Conservation (phyloP, 2,888 invertebrate species). For the Myopa testacea region DNA sequence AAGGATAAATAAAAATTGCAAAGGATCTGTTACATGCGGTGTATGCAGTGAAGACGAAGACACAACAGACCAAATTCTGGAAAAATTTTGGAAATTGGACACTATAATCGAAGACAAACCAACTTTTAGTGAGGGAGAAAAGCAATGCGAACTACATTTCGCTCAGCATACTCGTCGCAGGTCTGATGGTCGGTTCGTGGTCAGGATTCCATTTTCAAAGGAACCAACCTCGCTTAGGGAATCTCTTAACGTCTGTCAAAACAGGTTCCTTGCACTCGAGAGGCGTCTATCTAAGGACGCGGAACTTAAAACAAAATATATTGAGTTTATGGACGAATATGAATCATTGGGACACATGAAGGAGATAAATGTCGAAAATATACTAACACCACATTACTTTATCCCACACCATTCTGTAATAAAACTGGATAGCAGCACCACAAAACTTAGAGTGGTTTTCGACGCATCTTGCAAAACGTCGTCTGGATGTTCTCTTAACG, state of each 20-base stretch:
- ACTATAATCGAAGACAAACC: neutral
- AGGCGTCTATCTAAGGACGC: neutral
- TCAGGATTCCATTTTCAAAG: neutral
- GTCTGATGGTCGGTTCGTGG: neutral
- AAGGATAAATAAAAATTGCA: too few relatives aligned
- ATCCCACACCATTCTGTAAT: constrained; percentile 20
- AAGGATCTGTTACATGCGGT: too few relatives aligned
- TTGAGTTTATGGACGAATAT: constrained; percentile 5
- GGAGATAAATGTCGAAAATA: neutral
- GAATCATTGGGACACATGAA: neutral
- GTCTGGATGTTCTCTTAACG: constrained; percentile 1
- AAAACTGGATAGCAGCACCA: constrained; percentile 7
- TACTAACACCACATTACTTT: constrained; percentile 3
- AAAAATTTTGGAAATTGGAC: neutral
- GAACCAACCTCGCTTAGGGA: neutral
- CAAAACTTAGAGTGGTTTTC: constrained; percentile 18
- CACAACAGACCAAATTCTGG: neutral
- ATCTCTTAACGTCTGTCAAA: neutral
- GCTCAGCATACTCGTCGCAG: neutral
- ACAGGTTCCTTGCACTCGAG: constrained; percentile 7
- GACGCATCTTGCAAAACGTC: constrained; percentile 20
- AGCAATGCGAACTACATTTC: constrained; percentile 5
- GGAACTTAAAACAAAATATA: neutral
- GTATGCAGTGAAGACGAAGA: too few relatives aligned
- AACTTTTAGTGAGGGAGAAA: neutral